A percentile compares a stretch with the other conserved stretches of the same genome.
Evolutionary conservation across 92 coral and sea anemone genomes (phyloP).

Genomic region (Bergia sp.): DNA sequence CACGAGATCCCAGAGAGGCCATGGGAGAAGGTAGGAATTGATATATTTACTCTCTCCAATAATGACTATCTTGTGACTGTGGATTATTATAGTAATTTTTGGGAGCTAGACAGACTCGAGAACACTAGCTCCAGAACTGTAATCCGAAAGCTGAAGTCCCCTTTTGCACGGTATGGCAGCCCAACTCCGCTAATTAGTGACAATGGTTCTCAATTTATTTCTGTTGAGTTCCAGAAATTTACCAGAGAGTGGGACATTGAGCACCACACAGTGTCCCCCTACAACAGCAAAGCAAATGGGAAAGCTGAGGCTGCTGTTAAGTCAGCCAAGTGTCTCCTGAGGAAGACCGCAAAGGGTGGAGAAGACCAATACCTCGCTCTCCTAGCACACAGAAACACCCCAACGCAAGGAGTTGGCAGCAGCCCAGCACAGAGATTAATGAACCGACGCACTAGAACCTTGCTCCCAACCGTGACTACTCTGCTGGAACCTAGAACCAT

Average conservation of each 20-base stretch:
- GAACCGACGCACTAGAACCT: constrained; percentile 45
- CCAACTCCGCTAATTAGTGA: constrained; percentile 39
- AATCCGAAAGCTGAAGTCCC: constrained; percentile 42
- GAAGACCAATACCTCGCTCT: constrained; percentile 36
- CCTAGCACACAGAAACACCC: constrained; percentile 37
- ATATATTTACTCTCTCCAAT: background rate
- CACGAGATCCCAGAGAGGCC: constrained; percentile 48
- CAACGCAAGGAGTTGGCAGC: constrained; percentile 44
- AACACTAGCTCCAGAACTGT: constrained; percentile 40
- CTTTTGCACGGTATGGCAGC: constrained; percentile 46
- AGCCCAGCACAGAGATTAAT: constrained; percentile 52
- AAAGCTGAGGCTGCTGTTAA: constrained; percentile 50
- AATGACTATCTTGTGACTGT: constrained; percentile 36
- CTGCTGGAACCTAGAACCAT: constrained; percentile 37
- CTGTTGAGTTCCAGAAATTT: constrained; percentile 48
- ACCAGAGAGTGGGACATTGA: constrained; percentile 48
- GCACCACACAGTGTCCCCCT: constrained; percentile 33
- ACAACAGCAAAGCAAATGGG: constrained; percentile 60
- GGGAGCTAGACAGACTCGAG: constrained; percentile 44
- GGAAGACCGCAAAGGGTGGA: constrained; percentile 42
- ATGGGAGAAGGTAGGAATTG: constrained; percentile 38
- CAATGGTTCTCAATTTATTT: constrained; percentile 57
- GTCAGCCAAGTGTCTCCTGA: constrained; percentile 35
- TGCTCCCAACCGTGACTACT: constrained; percentile 36
- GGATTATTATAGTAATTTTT: constrained; percentile 41